A percentile compares a stretch with the other conserved stretches of the same genome.
Conservation (phyloP, 2,888 invertebrate genomes). For the Nomada goodeniana region DNA sequence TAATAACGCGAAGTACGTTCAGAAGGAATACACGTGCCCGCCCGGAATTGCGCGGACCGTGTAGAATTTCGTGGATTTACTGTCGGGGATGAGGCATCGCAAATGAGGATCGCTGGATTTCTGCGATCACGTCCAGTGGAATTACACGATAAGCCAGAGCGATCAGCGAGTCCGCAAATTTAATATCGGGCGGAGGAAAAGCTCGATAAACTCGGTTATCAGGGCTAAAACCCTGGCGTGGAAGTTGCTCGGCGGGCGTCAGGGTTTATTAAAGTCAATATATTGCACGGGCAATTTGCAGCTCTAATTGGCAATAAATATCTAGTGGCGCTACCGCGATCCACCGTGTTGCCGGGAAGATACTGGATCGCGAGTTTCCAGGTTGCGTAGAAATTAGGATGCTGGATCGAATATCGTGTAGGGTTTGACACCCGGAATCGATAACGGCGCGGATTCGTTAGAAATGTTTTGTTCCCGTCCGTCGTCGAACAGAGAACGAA, state of each 20-base stretch:
- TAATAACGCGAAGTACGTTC: no score
- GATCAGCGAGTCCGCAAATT: conserved; percentile 36
- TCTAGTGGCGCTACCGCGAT: background rate
- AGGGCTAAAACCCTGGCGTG: conserved; percentile 11
- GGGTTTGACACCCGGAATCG: background rate
- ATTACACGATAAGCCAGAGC: background rate
- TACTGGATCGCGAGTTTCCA: background rate
- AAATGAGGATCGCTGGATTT: background rate
- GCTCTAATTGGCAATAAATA: conserved; percentile 45
- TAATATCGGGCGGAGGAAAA: conserved; percentile 38
- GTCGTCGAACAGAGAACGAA: no score
- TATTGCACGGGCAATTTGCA: conserved; percentile 36
- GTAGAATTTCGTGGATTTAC: background rate
- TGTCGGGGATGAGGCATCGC: background rate
- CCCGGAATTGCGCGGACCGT: no score
- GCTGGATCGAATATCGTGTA: background rate
- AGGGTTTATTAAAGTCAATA: conserved; percentile 39
- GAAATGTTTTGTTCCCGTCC: background rate
- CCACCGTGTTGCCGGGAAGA: background rate
- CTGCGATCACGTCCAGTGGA: background rate
- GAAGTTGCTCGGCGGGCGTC: background rate
- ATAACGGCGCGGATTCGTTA: background rate
- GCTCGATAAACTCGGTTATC: conserved; percentile 44
- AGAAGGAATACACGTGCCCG: no score
- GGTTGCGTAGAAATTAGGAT: background rate